A percentile compares a stretch with the other conserved stretches of the same genome.
These are phyloP conservation scores for Habropoda laboriosa DNA, from an alignment of 1,140 invertebrate species.

Conservation along the genomic window DNA sequence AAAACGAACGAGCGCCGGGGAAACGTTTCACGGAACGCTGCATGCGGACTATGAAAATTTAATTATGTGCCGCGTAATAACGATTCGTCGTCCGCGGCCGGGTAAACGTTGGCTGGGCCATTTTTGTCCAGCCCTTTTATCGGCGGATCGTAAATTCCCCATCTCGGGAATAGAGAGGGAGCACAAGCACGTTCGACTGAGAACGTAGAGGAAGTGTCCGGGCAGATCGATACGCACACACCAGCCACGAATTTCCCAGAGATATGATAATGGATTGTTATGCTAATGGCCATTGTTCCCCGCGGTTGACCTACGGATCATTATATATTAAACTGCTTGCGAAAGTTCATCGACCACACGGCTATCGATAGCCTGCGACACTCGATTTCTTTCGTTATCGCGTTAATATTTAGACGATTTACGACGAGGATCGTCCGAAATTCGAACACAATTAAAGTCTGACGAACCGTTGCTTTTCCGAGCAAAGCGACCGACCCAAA, in stretches of 20 bases:
- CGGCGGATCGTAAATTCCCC: slow-evolving; percentile 24
- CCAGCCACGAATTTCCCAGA: slow-evolving; percentile 12
- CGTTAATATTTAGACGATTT: no score
- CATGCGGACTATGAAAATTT: slow-evolving; percentile 35
- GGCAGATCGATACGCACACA: slow-evolving; percentile 9
- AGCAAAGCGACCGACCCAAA: background rate
- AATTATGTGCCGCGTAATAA: slow-evolving; percentile 38
- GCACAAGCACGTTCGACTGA: background rate
- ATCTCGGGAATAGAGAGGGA: background rate
- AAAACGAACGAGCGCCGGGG: slow-evolving; percentile 16
- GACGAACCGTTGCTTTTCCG: no score
- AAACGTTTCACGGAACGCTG: slow-evolving; percentile 20
- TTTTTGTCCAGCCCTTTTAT: slow-evolving; percentile 34
- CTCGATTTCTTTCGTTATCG: background rate
- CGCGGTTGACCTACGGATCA: background rate
- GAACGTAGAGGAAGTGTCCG: slow-evolving; percentile 29
- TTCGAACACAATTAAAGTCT: no score
- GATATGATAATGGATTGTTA: slow-evolving; percentile 24
- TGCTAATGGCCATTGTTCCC: slow-evolving; percentile 26
- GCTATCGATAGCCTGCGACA: no score
- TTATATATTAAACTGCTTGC: slow-evolving; percentile 1
- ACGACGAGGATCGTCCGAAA: no score
- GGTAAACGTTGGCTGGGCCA: background rate
- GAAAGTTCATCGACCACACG: slow-evolving; percentile 1
- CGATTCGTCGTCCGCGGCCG: background rate